Percentiles rank a stretch among this genome's conserved stretches.
These are phyloP conservation scores for Micropterix aruncella DNA, from an alignment of 2,888 invertebrate genomes.

Conservation along the genomic window DNA sequence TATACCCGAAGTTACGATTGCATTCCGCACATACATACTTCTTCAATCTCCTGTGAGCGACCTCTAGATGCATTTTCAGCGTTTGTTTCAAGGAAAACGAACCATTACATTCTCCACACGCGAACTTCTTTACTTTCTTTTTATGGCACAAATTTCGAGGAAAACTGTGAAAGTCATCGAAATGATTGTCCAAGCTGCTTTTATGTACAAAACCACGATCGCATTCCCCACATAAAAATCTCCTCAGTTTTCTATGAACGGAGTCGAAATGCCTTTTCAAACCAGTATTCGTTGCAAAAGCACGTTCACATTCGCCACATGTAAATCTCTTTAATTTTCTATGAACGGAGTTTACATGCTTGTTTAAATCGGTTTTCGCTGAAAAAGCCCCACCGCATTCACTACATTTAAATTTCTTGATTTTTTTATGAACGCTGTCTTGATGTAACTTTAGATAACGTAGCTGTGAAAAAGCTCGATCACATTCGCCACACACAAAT, in stretches of 20 bases:
- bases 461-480: background rate
- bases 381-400: background rate
- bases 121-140: too few relatives aligned
- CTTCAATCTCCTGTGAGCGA: too few relatives aligned
- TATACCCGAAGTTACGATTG: too few relatives aligned
- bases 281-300: too few relatives aligned
- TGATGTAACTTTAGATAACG: background rate
- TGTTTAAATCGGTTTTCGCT: background rate
- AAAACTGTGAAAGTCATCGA: too few relatives aligned
- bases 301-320: background rate
- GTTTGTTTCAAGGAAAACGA: too few relatives aligned
- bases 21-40: too few relatives aligned
- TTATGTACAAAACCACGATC: too few relatives aligned
- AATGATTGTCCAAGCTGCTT: too few relatives aligned
- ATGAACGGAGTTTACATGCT: background rate
- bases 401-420: background rate
- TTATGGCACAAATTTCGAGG: too few relatives aligned
- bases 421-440: background rate
- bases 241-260: background rate
- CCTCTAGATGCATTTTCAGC: too few relatives aligned
- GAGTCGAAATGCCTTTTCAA: background rate
- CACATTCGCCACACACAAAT: background rate
- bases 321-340: background rate
- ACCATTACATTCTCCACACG: too few relatives aligned
- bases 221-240: background rate